A percentile compares a stretch with the other conserved stretches of the same genome.
phyloP scores from a whole-genome alignment of 2,888 invertebrate species.

The Poecilobothrus nobilitatus region DNA sequence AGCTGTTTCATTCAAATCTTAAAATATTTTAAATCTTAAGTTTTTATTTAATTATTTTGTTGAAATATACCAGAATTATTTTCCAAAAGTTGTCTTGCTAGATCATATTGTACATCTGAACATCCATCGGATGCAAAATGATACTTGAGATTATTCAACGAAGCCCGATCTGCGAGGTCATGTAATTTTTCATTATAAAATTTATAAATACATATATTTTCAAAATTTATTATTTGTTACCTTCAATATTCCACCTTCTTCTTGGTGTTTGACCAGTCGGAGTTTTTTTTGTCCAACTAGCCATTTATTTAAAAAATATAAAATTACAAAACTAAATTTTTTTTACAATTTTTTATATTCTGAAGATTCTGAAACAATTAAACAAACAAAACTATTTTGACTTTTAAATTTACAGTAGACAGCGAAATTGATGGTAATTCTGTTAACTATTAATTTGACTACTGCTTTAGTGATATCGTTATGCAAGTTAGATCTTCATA shows the following conservation, averaged over 20 bases:
- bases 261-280: slow-evolving; percentile 34
- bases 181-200: slow-evolving; percentile 9
- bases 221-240: slow-evolving; percentile 26
- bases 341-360: too few relatives aligned
- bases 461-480: too few relatives aligned
- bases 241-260: slow-evolving; percentile 43
- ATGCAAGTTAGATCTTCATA: too few relatives aligned
- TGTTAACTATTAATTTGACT: too few relatives aligned
- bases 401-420: too few relatives aligned
- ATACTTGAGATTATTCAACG: slow-evolving; percentile 45
- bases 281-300: slow-evolving; percentile 41
- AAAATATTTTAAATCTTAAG: background rate
- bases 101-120: slow-evolving; percentile 78
- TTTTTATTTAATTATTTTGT: background rate
- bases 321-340: too few relatives aligned
- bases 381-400: too few relatives aligned
- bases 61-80: slow-evolving; percentile 59
- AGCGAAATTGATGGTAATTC: too few relatives aligned
- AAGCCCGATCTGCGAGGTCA: slow-evolving; percentile 35
- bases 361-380: too few relatives aligned
- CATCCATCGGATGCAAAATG: slow-evolving; percentile 83
- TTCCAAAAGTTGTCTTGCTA: slow-evolving; percentile 74
- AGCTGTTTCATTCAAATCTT: slow-evolving; percentile 33
- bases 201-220: background rate
- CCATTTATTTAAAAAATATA: slow-evolving; percentile 29